Evolutionary conservation across 2,888 invertebrate species (phyloP).

Genomic region (Dolichomitus sp.): DNA sequence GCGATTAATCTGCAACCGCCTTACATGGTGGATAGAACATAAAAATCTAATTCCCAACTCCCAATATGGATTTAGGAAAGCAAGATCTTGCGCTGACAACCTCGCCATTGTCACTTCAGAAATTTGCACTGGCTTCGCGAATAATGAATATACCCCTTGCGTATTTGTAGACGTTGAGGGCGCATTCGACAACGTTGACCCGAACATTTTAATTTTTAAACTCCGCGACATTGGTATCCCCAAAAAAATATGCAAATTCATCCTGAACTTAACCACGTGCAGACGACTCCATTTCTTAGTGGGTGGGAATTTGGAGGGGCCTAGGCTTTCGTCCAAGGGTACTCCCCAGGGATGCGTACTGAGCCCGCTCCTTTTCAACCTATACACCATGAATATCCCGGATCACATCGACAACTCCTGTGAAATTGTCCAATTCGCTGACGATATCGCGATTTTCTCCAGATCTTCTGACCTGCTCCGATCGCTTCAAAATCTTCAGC

Average conservation of each 20-base stretch:
- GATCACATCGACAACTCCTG: slow-evolving; percentile 3
- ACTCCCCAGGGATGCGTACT: slow-evolving; percentile 44
- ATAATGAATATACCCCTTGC: neutral
- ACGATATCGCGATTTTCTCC: slow-evolving; percentile 7
- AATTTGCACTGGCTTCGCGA: slow-evolving; percentile 19
- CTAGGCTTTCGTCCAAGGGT: neutral
- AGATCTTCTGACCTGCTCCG: too few species aligned
- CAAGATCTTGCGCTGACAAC: slow-evolving; percentile 40
- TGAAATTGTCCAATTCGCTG: slow-evolving; percentile 1
- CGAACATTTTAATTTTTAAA: neutral
- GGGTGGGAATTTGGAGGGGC: slow-evolving; percentile 9
- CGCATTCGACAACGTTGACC: slow-evolving; percentile 48
- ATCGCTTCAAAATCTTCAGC: neutral
- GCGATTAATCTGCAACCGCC: slow-evolving; percentile 5
- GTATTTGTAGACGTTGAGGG: slow-evolving; percentile 38
- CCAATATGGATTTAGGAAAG: slow-evolving; percentile 41
- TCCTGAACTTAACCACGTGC: slow-evolving; percentile 31
- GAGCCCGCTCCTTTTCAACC: slow-evolving; percentile 30
- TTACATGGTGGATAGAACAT: slow-evolving; percentile 32
- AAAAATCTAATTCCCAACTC: neutral
- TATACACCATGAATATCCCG: neutral
- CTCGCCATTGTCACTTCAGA: slow-evolving; percentile 21
- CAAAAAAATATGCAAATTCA: slow-evolving; percentile 4
- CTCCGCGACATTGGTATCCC: slow-evolving; percentile 22
- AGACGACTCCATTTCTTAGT: neutral